These are phyloP conservation scores for Tragelaphus buxtoni DNA, from an alignment of 2,113 vertebrate genomes.

Conservation along the genomic window DNA sequence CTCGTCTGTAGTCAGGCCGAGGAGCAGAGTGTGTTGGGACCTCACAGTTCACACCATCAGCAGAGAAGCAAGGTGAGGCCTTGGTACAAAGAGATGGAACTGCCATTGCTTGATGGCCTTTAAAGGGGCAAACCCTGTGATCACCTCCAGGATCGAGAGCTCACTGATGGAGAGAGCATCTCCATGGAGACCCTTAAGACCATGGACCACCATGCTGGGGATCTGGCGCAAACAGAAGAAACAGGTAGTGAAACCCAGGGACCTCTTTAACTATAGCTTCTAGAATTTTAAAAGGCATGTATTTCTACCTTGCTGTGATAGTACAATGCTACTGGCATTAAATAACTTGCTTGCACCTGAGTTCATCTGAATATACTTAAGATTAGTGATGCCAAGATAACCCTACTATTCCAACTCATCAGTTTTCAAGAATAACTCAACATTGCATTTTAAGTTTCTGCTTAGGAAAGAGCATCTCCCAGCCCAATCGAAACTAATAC, in stretches of 20 bases:
- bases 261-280: neutral
- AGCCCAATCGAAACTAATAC: neutral
- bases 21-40: neutral
- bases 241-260: neutral
- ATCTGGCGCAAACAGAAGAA: neutral
- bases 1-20: neutral
- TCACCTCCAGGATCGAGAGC: neutral
- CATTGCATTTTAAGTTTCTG: neutral
- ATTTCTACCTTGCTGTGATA: neutral
- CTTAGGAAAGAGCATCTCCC: neutral
- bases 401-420: neutral
- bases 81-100: neutral
- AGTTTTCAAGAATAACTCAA: neutral
- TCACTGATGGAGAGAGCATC: neutral
- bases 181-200: neutral
- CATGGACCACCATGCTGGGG: neutral
- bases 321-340: neutral
- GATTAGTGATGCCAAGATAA: neutral
- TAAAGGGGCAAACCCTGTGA: neutral
- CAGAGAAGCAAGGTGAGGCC: neutral
- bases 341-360: neutral
- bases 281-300: neutral
- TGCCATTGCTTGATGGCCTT: neutral
- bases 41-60: rapidly evolving
- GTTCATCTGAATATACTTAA: neutral